Evolutionary conservation across 2,113 vertebrate genomes (phyloP), one percentile per base, ranked within the genome.

Genomic region (Fukomys damarensis): DNA sequence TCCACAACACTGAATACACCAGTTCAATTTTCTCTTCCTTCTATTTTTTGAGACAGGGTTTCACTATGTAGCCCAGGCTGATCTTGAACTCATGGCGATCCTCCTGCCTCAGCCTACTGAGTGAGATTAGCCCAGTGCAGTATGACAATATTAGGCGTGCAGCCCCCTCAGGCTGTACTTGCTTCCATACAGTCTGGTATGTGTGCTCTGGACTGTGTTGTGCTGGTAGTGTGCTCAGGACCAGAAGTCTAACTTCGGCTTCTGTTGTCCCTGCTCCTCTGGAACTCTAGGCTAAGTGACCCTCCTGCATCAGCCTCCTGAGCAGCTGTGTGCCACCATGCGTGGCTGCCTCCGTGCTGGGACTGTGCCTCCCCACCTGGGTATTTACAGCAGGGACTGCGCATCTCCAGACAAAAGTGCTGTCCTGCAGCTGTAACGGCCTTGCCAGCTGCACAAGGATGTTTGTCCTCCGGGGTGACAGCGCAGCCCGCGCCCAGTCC

Each of bases 341-440:
- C 38, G 52, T 28, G 58, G 88, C 35, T 88, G 52, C 74, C 24
- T 52, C 58, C 10, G 43, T 70, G 65, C 58, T 87, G 72, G 32
- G 32, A 89, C n/a, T 46, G 76, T 91, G 66, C 84, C 96, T 91
- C 76, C 38, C n/a, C 61, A 88, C 93, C 83, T 94, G 74, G 74
- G 58, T 97, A 96, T 96, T 94, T 93, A 97, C 91, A 88, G 38
- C 83, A 89, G 49, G 77, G 68, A 81, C 89, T 94, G 86, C 93
- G 86, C 93, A 94, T 91, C 94, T 70, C 13, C 30, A 66, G 97
- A 95, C 86, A 72, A 79, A 97, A 97, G 97, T 94, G 96, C 20
- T 83, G 86, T 85, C 49, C 61, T 56, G 76, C 91, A 74, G 85
- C 56, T 65, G 2, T 7, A 58, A 32, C 2, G 7, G 66, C 70